Evolutionary conservation across 2,888 invertebrate species (phyloP), one percentile per base, ranked within the genome.

Genomic region (Hypselothyrea guttata): DNA sequence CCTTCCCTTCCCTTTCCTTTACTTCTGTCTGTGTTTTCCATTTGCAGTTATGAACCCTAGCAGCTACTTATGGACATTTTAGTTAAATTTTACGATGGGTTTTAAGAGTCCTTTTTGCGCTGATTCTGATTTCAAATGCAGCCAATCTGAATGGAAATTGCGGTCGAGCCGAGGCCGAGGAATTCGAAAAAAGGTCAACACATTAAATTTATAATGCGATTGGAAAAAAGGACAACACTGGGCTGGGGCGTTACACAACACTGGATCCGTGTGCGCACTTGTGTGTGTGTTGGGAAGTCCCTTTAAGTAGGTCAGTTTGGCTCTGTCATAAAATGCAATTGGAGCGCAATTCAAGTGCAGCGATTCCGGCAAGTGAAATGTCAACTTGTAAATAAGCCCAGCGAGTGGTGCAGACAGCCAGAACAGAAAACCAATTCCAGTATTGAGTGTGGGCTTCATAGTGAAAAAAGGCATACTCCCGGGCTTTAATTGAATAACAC

Each of bases 201-300:
- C 75, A 79, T 79, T 84, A 83, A 79, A 79, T 79, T 82, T 79
- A 84, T 84, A 82, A 84, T 84, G 79, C 71, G 83, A 82, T 84
- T 82, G 78, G 59, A 60, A 76, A 63, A 60, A 76, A 63, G 67
- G 66, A 69, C 66, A 47, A 45, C 18, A 30, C 38, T 11, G 1
- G 38, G 11, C 9, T 18, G 38, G 37, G 27, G 44, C 55, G 53
- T 52, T 52, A 18, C 49, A 18, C 37, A 9, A 22, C 22, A 22
- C 22, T 22, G 46, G 12, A 51, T 47, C 66, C 28, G 44, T 12
- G 22, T 53, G 40, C 8, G 22, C 15, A 28, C 9, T 41, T 44
- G 40, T 15, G 47, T 53, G 35, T 52, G 38, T n/a, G 51, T 30
- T 44, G 27, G 28, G 42, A 52, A 73, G 61, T 47, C 63, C 54